phyloP scores from a whole-genome alignment of 2,797 vertebrate genomes.

The Microtus californicus region DNA sequence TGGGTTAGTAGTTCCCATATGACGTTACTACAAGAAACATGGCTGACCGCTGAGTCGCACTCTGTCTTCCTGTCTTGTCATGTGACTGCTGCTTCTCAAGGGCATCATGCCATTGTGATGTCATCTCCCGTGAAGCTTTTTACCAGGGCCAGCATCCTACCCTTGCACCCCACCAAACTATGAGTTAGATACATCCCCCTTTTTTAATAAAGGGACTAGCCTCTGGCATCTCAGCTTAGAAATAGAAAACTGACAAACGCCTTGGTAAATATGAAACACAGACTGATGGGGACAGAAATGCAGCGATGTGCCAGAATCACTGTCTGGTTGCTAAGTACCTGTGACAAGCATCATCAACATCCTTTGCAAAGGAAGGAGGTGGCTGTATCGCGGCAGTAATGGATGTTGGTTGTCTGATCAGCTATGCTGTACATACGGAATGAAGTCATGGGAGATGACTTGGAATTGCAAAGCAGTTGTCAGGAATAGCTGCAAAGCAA shows the following conservation, averaged over 20 bases:
- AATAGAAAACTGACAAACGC: neutral
- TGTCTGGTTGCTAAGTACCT: neutral
- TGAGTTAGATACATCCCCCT: neutral
- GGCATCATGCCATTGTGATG: no score
- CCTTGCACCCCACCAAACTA: neutral
- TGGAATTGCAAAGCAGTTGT: neutral
- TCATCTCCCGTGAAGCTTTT: neutral
- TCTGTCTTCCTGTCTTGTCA: neutral
- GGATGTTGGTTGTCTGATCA: conserved; percentile 3
- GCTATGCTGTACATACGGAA: neutral
- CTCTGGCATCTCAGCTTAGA: neutral
- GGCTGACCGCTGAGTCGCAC: neutral
- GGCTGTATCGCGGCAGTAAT: neutral
- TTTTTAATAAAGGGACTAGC: neutral
- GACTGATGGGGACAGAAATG: neutral
- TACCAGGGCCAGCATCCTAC: neutral
- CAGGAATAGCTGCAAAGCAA: conserved; percentile 7
- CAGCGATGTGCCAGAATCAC: neutral
- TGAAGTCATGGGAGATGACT: conserved; percentile 40
- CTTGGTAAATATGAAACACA: conserved; percentile 36
- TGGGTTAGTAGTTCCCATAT: neutral
- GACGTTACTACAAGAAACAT: neutral
- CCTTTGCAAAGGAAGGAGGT: neutral
- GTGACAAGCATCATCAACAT: neutral
- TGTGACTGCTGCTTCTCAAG: neutral